phyloP scores from a whole-genome alignment of 2,113 vertebrate genomes.

The Charina bottae region DNA sequence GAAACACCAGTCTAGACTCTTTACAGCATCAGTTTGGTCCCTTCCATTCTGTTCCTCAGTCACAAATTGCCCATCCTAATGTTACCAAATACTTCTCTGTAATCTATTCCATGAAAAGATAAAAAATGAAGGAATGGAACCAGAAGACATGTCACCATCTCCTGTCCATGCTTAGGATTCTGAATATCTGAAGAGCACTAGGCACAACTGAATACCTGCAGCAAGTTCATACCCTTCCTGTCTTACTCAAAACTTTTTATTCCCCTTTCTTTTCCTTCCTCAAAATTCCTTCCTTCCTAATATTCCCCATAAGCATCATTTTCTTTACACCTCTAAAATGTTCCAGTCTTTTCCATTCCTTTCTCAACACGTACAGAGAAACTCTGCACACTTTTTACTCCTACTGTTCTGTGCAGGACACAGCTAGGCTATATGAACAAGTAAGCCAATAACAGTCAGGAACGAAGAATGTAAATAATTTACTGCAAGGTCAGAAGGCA shows the following conservation, averaged over 20 bases:
- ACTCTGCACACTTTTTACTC: neutral
- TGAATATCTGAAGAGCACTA: too few relatives aligned
- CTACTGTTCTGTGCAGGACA: neutral
- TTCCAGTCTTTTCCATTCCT: neutral
- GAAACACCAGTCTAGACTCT: neutral
- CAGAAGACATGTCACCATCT: neutral
- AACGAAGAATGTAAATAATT: too few relatives aligned
- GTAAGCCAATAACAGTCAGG: too few relatives aligned
- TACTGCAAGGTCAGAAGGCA: too few relatives aligned
- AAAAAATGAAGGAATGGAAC: neutral
- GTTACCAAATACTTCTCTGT: neutral
- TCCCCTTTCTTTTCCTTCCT: neutral
- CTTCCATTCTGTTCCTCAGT: neutral
- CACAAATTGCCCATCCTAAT: neutral
- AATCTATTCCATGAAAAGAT: neutral
- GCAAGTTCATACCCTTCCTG: neutral
- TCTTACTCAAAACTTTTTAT: too few relatives aligned
- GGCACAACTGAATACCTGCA: neutral
- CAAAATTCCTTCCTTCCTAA: neutral
- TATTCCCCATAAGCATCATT: neutral
- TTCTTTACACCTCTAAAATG: neutral
- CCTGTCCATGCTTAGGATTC: too few relatives aligned
- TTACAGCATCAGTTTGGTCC: neutral
- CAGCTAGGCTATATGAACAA: too few relatives aligned
- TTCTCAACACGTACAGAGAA: neutral